Evolutionary conservation across 2,113 vertebrate genomes (phyloP), one percentile per base, ranked within the genome.

Genomic region (Pseudolaguvia tuberculata): DNA sequence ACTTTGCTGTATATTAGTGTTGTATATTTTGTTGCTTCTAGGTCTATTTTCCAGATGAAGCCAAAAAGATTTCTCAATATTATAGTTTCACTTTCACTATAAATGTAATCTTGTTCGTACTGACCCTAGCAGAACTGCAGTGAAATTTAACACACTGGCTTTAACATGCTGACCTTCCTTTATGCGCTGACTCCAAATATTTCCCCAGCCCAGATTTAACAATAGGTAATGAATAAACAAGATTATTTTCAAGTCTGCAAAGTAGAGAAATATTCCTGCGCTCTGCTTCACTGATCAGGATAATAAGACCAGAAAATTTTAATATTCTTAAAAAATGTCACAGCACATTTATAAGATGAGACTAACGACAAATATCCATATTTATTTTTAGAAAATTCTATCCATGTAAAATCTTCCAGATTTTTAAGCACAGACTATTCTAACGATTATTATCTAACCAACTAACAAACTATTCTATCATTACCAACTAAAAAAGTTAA

Each of bases 241-340:
- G 42, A 29, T 50, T n/a, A 20, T 61, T 52, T 39, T 11, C 45
- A n/a, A n/a, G n/a, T 35, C 65, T 39, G 55, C 23, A 45, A 55
- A 25, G 62, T 48, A 18, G 39, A 66, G 15, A 65, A 42, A 75
- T 52, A 48, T 52, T 75, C 52, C 52, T 21, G 23, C 67, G 29
- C 14, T 27, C 15, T 56, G 67, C 75, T 70, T 77, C 67, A 77
- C 13, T 63, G 68, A 63, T 42, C 67, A 77, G 75, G 56, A 70
- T 63, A 77, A 77, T 70, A 63, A 62, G 6, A 55, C 21, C 23
- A 29, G 11, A 56, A 51, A 31, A 45, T 8, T 20, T 21, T 18
- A 21, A 50, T 68, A 75, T 58, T 57, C 4, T 6, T 12, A 13
- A 23, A 55, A 66, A 53, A 27, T 13, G 1, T 15, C 21, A 45